A percentile compares a stretch with the other conserved stretches of the same genome.
Conservation (phyloP, 2,113 vertebrate species). For the Oxyruncus cristatus region DNA sequence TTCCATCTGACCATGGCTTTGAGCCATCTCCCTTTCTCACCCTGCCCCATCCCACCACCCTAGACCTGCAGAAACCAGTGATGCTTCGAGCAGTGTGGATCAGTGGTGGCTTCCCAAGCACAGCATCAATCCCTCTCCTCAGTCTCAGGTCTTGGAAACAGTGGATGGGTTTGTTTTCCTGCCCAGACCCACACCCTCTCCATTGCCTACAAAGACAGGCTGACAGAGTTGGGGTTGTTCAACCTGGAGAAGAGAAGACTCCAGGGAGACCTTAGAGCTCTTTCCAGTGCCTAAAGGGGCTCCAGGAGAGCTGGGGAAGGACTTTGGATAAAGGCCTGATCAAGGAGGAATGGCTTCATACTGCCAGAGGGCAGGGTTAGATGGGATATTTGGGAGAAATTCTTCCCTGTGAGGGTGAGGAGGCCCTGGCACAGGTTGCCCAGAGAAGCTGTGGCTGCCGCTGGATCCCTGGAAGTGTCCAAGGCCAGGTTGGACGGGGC, state of each 20-base stretch:
- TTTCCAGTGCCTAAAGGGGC: background rate
- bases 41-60: background rate
- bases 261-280: background rate
- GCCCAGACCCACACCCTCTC: background rate
- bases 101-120: background rate
- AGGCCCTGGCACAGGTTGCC: background rate
- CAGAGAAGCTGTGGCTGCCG: background rate
- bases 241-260: background rate
- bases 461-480: background rate
- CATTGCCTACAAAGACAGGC: background rate
- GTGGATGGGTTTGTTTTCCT: background rate
- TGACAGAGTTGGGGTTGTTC: background rate
- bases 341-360: background rate
- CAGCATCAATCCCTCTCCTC: background rate
- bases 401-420: background rate
- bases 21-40: rapidly evolving
- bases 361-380: background rate
- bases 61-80: background rate
- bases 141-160: background rate
- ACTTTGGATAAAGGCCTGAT: background rate
- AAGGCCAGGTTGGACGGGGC: background rate
- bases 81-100: background rate
- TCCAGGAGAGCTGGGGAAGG: background rate
- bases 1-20: background rate
- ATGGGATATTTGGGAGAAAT: background rate